A percentile compares a stretch with the other conserved stretches of the same genome.
phyloP scores from a whole-genome alignment of 2,797 vertebrate species.

The Poeciliopsis presidionis region DNA sequence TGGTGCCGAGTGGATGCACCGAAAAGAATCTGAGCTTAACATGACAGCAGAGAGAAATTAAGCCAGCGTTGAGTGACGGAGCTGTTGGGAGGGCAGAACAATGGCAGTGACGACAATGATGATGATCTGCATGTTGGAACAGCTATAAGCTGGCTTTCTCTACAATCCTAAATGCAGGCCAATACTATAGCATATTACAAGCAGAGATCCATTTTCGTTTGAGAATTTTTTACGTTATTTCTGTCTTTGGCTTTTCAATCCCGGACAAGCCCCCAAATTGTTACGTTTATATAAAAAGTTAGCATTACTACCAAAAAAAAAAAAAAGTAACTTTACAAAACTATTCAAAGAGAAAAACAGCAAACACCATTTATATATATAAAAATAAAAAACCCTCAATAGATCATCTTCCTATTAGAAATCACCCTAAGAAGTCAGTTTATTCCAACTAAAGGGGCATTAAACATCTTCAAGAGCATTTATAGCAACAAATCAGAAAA shows the following conservation, averaged over 20 bases:
- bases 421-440: not conserved
- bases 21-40: slow-evolving; percentile 37
- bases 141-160: slow-evolving; percentile 43
- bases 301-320: not conserved
- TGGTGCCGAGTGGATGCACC: slow-evolving; percentile 22
- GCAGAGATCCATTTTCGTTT: not conserved
- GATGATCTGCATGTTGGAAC: slow-evolving; percentile 31
- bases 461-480: not conserved
- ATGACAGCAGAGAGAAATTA: slow-evolving; percentile 31
- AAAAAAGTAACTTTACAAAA: not conserved
- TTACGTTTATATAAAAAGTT: not conserved
- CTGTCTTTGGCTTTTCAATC: not conserved
- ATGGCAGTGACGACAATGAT: slow-evolving; percentile 15
- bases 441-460: not conserved
- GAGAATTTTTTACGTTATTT: not conserved
- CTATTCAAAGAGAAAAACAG: not conserved
- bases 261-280: not conserved
- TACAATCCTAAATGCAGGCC: slow-evolving; percentile 8
- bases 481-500: not conserved
- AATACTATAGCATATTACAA: slow-evolving; percentile 3
- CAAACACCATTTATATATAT: not conserved
- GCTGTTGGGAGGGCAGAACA: slow-evolving; percentile 44
- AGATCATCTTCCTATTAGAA: not conserved
- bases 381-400: not conserved
- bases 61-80: slow-evolving; percentile 47